Evolutionary conservation across 2,888 invertebrate species (phyloP), one percentile per base, ranked within the genome.

Genomic region (Stenolophus ochropezus): DNA sequence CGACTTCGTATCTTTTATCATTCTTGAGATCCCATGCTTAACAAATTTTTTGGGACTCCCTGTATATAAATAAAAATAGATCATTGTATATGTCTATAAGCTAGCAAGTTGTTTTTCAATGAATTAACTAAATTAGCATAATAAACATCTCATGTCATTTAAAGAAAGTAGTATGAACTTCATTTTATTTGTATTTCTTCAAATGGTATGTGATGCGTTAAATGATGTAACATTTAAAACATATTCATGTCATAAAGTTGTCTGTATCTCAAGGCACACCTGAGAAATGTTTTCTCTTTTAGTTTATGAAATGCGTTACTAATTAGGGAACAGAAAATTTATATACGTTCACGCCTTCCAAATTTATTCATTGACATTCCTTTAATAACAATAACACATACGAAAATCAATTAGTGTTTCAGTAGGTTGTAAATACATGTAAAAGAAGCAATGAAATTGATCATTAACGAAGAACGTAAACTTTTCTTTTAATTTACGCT

Each of bases 231-330:
- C 20, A 53, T 56, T 16, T 53, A 42, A 42, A 42, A 42, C 33
- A 42, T 42, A 11, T 53, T 56, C 20, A 18, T 20, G 11, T 56
- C 21, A 56, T 53, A 53, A 18, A 56, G 56, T 56, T 56, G 56
- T 56, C 56, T 20, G 21, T 8, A 56, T 20, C 21, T 2, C 20
- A 20, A 0, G 56, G 18, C 56, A 56, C 56, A 56, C 21, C 56
- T 56, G 20, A 56, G 56, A 56, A 56, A 56, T 56, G 11, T 56
- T 56, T 56, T 56, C 21, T 20, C 56, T 20, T 56, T 20, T 56
- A 56, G 56, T 20, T 56, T 56, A 20, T 56, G 56, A 56, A 56
- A 8, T 56, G 56, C 56, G 56, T 56, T 56, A 21, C 21, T 56
- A 56, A 56, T 56, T 21, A 20, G 56, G 1, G 21, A 56, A 21